Evolutionary conservation across 1,140 invertebrate species (phyloP).

Genomic region (Drosophila nasuta): DNA sequence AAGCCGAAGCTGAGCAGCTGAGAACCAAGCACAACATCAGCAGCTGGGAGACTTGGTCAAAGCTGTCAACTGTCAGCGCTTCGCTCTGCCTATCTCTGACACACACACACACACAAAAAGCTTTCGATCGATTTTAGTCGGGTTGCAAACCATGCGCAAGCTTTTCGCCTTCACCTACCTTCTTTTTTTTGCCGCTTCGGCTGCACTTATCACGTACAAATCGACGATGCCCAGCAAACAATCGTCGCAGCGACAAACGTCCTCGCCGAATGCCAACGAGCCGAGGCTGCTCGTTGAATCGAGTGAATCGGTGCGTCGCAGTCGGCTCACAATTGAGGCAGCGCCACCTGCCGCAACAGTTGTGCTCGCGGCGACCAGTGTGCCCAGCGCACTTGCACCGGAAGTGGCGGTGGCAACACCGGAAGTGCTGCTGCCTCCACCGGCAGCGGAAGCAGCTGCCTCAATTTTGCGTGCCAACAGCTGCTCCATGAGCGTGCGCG

Average conservation of each 20-base stretch:
- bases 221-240: constrained; percentile 93
- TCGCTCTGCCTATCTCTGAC: too few relatives aligned
- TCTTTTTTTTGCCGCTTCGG: constrained; percentile 89
- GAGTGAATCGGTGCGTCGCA: constrained; percentile 90
- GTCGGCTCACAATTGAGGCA: constrained; percentile 65
- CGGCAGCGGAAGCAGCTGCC: constrained; percentile 72
- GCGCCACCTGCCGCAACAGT: constrained; percentile 85
- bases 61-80: neutral
- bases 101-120: neutral
- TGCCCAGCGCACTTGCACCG: constrained; percentile 84
- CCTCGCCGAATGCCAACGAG: constrained; percentile 87
- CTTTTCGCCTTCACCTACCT: constrained; percentile 85
- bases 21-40: neutral
- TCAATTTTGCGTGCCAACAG: constrained; percentile 92
- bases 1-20: constrained; percentile 26
- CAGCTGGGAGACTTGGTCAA: too few relatives aligned
- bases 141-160: too few relatives aligned
- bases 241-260: constrained; percentile 93
- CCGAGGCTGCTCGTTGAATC: constrained; percentile 91
- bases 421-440: constrained; percentile 29
- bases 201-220: constrained; percentile 88
- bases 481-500: constrained; percentile 91
- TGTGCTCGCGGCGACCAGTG: constrained; percentile 86
- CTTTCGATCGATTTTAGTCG: neutral
- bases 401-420: constrained; percentile 38